phyloP scores from a whole-genome alignment of 2,888 invertebrate genomes.

The Sminthurinus aureus region DNA sequence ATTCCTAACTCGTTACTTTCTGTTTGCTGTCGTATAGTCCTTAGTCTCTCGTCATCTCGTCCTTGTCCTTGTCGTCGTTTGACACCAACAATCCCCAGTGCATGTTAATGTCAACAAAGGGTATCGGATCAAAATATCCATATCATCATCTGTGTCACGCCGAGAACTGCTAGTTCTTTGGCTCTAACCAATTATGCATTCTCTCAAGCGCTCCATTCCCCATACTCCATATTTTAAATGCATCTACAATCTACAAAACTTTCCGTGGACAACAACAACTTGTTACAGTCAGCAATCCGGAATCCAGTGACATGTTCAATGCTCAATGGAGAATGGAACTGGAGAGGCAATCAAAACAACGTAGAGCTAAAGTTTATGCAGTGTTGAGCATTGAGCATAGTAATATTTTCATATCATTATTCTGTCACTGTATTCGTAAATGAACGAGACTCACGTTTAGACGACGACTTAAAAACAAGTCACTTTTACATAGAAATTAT shows the following conservation, averaged over 20 bases:
- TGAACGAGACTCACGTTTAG: too few relatives aligned
- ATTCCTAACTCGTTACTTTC: too few relatives aligned
- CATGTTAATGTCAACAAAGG: slow-evolving; percentile 34
- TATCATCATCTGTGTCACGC: slow-evolving; percentile 28
- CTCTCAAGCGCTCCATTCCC: slow-evolving; percentile 15
- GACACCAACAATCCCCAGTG: slow-evolving; percentile 37
- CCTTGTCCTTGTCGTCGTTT: neutral
- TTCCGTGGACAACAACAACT: neutral
- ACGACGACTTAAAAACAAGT: too few relatives aligned
- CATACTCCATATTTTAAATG: slow-evolving; percentile 7
- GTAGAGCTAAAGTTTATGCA: neutral
- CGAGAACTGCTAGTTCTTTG: neutral
- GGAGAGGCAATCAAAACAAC: neutral
- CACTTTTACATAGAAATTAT: too few relatives aligned
- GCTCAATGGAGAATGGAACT: neutral
- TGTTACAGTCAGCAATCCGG: neutral
- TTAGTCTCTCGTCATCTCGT: too few relatives aligned
- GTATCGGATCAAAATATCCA: slow-evolving; percentile 40
- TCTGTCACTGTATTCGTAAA: too few relatives aligned
- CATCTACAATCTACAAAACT: neutral
- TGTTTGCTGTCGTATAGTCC: too few relatives aligned
- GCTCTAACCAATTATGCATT: slow-evolving; percentile 32
- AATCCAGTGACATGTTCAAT: slow-evolving; percentile 11
- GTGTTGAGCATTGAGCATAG: too few relatives aligned
- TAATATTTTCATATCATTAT: too few relatives aligned